A percentile compares a stretch with the other conserved stretches of the same genome.
phyloP scores from a whole-genome alignment of 2,113 vertebrate species.

The Lycocorax pyrrhopterus region DNA sequence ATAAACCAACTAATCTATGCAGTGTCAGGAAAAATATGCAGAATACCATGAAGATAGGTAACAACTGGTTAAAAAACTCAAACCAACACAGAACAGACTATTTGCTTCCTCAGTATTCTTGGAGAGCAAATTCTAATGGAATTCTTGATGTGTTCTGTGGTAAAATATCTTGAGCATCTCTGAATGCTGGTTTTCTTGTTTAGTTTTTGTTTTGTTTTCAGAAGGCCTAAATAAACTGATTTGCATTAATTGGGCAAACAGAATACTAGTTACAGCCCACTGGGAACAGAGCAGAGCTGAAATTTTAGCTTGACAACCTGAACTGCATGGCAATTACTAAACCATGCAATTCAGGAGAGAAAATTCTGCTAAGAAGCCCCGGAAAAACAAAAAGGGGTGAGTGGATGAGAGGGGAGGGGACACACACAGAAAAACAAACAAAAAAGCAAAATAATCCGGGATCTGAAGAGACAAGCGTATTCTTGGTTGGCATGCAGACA shows the following conservation, averaged over 20 bases:
- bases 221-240: background rate
- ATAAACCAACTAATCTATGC: background rate
- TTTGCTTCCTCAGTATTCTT: background rate
- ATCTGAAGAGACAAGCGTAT: background rate
- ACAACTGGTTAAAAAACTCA: background rate
- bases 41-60: background rate
- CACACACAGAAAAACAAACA: background rate
- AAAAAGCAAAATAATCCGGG: background rate
- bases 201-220: background rate
- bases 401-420: rapidly evolving
- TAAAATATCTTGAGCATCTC: background rate
- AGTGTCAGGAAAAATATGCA: background rate
- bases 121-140: background rate
- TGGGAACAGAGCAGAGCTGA: background rate
- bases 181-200: background rate
- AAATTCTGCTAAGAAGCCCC: background rate
- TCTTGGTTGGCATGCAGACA: background rate
- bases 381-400: rapidly evolving
- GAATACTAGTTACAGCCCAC: background rate
- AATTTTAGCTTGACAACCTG: background rate
- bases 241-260: background rate
- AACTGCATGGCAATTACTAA: background rate
- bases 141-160: rapidly evolving
- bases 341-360: background rate
- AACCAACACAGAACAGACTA: background rate